A percentile compares a stretch with the other conserved stretches of the same genome.
phyloP scores from a whole-genome alignment of 2,888 invertebrate genomes.

The Lamellibrachia satsuma region DNA sequence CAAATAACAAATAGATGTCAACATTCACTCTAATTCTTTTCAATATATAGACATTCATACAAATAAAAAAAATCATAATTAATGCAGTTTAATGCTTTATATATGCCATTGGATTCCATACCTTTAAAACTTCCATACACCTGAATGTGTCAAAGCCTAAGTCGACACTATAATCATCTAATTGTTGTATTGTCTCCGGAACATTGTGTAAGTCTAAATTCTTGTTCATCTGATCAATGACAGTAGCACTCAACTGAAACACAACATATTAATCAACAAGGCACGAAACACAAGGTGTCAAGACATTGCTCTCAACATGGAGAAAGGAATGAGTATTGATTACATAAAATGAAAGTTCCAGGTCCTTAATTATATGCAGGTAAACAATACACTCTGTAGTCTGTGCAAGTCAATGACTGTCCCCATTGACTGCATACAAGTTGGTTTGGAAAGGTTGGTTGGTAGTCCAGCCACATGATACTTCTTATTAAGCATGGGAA shows the following conservation, averaged over 20 bases:
- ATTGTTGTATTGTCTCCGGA: conserved; percentile 46
- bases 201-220: conserved; percentile 41
- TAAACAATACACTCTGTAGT: too few species aligned
- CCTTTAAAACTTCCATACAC: conserved; percentile 13
- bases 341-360: too few species aligned
- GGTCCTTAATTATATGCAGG: too few species aligned
- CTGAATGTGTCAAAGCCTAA: conserved; percentile 44
- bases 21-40: background rate
- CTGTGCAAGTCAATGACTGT: too few species aligned
- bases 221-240: conserved; percentile 46
- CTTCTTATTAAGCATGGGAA: too few species aligned
- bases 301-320: background rate
- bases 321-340: background rate
- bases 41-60: too few species aligned
- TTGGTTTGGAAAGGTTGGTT: too few species aligned
- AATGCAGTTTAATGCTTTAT: too few species aligned
- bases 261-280: conserved; percentile 28
- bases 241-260: conserved; percentile 50
- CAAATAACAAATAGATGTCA: background rate
- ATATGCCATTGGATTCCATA: background rate
- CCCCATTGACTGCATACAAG: too few species aligned
- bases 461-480: too few species aligned
- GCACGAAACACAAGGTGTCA: too few species aligned
- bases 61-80: too few species aligned
- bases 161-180: conserved; percentile 51